Evolutionary conservation across 2,888 invertebrate species (phyloP), one percentile per base, ranked within the genome.

Genomic region (Melanostoma scalare): DNA sequence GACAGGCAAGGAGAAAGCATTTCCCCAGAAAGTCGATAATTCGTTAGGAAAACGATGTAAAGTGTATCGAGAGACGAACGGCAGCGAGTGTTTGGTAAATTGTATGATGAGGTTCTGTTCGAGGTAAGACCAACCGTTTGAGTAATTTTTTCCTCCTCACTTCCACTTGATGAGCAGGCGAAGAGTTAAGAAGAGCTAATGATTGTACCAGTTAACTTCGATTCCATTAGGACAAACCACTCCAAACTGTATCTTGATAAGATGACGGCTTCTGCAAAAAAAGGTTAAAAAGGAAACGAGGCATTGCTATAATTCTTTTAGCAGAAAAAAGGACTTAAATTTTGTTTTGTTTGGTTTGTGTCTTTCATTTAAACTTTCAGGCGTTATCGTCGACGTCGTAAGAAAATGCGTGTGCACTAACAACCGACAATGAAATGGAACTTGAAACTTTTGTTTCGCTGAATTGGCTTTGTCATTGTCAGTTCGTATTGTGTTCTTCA

Each of bases 171-270:
- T 35, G 40, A 38, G 20, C 20, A 20, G 20, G 20, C 20, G 8
- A 31, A 3, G 46, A 61, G 67, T 52, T 44, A 20, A 50, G 20
- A 20, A 20, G 58, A 68, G 60, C 68, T 61, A 61, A 53, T 52
- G 46, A 67, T 53, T 46, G 46, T 53, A 58, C 53, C 60, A 60
- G 67, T 60, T 53, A 75, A 60, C 53, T 74, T 58, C 42, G 50
- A 42, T 74, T 58, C 65, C 74, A 67, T 74, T 74, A 74, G 42
- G 65, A 38, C 56, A 65, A 74, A 48, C 33, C 73, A 58, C 55
- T 56, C 30, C n/a, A 48, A 10, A 46, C 8, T 48, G 73, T 40
- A 65, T 56, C 55, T 46, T 35, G 65, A 65, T 65, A 40, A 50
- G 30, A 56, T 56, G 46, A n/a, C 40, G 73, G 4, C 5, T 46